A percentile compares a stretch with the other conserved stretches of the same genome.
phyloP scores from a whole-genome alignment of 1,140 invertebrate genomes.

The Atta cephalotes region DNA sequence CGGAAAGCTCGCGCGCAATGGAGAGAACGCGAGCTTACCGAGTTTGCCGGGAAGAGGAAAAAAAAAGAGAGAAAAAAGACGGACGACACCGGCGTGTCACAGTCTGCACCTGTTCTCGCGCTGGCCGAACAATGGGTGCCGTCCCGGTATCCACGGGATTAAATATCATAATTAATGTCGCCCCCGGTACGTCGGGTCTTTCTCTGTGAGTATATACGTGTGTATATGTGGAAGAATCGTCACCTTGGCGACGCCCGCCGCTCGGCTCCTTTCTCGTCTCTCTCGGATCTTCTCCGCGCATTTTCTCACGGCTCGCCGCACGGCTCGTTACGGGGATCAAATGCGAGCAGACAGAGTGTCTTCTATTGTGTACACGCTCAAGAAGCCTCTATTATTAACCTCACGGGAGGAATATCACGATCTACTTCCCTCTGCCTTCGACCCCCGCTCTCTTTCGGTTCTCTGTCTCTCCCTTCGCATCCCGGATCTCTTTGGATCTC shows the following conservation, averaged over 20 bases:
- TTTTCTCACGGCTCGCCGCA: conserved; percentile 75
- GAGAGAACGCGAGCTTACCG: conserved; percentile 25
- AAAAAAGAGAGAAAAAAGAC: not conserved
- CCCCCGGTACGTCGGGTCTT: conserved; percentile 52
- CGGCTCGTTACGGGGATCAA: conserved; percentile 74
- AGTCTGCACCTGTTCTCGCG: conserved; percentile 75
- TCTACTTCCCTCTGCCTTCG: conserved; percentile 53
- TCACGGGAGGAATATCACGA: conserved; percentile 67
- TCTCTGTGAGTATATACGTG: conserved; percentile 35
- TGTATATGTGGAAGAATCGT: conserved; percentile 76
- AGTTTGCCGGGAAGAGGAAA: not conserved
- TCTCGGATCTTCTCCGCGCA: conserved; percentile 46
- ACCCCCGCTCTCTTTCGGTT: conserved; percentile 23
- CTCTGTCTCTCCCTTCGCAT: conserved; percentile 23
- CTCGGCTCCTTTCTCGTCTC: conserved; percentile 62
- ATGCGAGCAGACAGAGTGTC: conserved; percentile 74
- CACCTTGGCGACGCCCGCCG: conserved; percentile 78
- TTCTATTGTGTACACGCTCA: conserved; percentile 72
- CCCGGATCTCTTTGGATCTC: conserved; percentile 36
- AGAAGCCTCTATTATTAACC: conserved; percentile 75
- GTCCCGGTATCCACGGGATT: conserved; percentile 75
- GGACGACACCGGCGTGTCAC: conserved; percentile 44
- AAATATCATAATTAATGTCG: conserved; percentile 85
- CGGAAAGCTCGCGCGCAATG: conserved; percentile 22
- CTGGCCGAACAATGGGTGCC: conserved; percentile 77